A percentile compares a stretch with the other conserved stretches of the same genome.
Evolutionary conservation across 2,797 vertebrate species (phyloP).

Genomic region (Xiphophorus birchmanni): DNA sequence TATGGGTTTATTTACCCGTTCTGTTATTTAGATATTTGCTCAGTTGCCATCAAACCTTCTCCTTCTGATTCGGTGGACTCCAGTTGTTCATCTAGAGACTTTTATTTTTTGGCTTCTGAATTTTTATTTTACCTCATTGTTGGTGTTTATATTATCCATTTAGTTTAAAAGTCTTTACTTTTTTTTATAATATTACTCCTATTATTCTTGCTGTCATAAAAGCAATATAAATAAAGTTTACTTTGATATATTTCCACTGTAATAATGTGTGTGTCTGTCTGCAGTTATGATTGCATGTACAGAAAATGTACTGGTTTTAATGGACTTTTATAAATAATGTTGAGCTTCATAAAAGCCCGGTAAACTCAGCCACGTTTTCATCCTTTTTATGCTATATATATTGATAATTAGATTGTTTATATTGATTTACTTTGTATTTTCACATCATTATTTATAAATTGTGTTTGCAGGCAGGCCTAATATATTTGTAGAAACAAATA

Average conservation of each 20-base stretch:
- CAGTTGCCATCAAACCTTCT: not conserved
- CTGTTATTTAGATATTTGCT: constrained; percentile 9
- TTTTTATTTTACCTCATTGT: not conserved
- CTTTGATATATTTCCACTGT: not conserved
- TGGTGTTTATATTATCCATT: not conserved
- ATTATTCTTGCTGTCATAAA: not conserved
- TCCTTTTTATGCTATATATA: not conserved
- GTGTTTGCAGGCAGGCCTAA: not conserved
- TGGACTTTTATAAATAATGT: not conserved
- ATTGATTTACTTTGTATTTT: not conserved
- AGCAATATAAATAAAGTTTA: not conserved
- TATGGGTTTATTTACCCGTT: constrained; percentile 23
- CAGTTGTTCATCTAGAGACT: not conserved
- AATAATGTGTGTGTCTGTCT: not conserved
- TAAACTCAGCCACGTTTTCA: not conserved
- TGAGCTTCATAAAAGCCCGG: no score
- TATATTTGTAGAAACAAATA: not conserved
- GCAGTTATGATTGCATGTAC: not conserved
- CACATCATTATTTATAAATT: not conserved
- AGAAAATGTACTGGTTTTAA: not conserved
- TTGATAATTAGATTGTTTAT: not conserved
- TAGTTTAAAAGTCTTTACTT: not conserved
- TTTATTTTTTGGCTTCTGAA: not conserved
- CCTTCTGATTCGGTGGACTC: not conserved
- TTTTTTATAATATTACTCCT: not conserved